Evolutionary conservation across 2,113 vertebrate genomes (phyloP), one percentile per base, ranked within the genome.

Genomic region (Tenrec ecaudatus): DNA sequence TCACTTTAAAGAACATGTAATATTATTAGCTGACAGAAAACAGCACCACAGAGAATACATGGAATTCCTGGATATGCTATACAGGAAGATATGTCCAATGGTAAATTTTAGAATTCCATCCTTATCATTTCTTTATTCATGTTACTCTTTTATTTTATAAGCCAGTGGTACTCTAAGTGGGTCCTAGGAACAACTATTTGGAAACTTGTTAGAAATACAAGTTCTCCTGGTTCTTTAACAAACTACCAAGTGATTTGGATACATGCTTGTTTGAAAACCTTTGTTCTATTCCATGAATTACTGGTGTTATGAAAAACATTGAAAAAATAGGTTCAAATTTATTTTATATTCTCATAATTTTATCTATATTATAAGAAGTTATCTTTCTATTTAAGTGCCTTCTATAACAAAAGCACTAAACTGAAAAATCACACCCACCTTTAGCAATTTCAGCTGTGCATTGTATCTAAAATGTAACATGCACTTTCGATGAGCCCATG

Each of bases 1-100:
- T 93, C 15, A 40, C n/a, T 22, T 91, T 82, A 62, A 81, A 75
- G 64, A 87, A 82, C 9, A 40, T 31, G 0, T 62, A 62, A 79
- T 85, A 88, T 68, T 79, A 94, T 88, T 36, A 81, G 19, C 17
- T 53, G 83, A 2, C 47, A 91, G 69, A 40, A 40, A 58, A 89
- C 71, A 3, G 29, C 20, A 43, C 6, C 27, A 33, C 29, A 3
- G 33, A 12, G 19, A 12, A 11, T 14, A 25, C 40, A 75, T 75
- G 84, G 6, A 79, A 85, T 10, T 69, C 43, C 25, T 53, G 19
- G 75, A 62, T 57, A 31, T 2, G n/a, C 62, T 40, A 36, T 1
- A 22, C 20, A 43, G 3, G 36, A 23, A 64, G 6, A 79, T 43
- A 82, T 58, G 33, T 62, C 73, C 15, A 36, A 17, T 84, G 53